These are phyloP conservation scores for Halictus quadricinctus DNA, from an alignment of 2,888 invertebrate genomes.

Conservation along the genomic window DNA sequence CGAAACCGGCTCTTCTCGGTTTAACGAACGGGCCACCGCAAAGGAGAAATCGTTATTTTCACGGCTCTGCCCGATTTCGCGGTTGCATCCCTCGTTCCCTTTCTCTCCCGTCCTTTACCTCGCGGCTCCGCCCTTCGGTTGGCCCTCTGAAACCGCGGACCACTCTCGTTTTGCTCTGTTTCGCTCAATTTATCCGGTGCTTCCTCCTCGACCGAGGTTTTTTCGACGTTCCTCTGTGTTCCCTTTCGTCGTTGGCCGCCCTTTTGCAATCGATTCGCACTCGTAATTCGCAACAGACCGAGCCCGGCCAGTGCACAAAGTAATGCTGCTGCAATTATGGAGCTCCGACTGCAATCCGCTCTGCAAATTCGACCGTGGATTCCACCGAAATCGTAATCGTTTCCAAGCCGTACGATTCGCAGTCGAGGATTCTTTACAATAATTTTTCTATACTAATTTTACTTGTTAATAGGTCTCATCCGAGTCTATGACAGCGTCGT, in stretches of 20 bases:
- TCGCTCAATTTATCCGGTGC: slow-evolving; percentile 35
- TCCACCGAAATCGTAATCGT: too few relatives aligned
- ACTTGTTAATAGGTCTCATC: too few relatives aligned
- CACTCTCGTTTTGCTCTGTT: slow-evolving; percentile 15
- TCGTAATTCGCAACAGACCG: slow-evolving; percentile 38
- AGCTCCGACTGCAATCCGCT: neutral
- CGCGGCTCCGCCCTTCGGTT: slow-evolving; percentile 58
- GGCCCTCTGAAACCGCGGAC: slow-evolving; percentile 29
- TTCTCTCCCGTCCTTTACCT: slow-evolving; percentile 32
- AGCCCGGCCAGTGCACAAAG: neutral
- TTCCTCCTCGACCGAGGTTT: neutral
- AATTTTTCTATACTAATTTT: too few relatives aligned
- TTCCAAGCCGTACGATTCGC: too few relatives aligned
- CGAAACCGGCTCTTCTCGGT: slow-evolving; percentile 65
- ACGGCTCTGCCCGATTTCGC: slow-evolving; percentile 78
- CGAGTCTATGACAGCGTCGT: too few relatives aligned
- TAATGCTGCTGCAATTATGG: slow-evolving; percentile 13
- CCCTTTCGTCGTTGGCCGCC: too few relatives aligned
- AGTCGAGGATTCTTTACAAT: too few relatives aligned
- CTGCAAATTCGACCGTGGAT: neutral
- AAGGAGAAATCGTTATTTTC: slow-evolving; percentile 80
- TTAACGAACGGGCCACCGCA: slow-evolving; percentile 70
- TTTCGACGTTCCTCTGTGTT: neutral
- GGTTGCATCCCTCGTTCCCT: slow-evolving; percentile 72
- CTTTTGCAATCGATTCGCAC: slow-evolving; percentile 18